Evolutionary conservation across 92 coral and sea anemone genomes (phyloP), one percentile per base, ranked within the genome.

Genomic region (Anthopleura xanthogrammica): DNA sequence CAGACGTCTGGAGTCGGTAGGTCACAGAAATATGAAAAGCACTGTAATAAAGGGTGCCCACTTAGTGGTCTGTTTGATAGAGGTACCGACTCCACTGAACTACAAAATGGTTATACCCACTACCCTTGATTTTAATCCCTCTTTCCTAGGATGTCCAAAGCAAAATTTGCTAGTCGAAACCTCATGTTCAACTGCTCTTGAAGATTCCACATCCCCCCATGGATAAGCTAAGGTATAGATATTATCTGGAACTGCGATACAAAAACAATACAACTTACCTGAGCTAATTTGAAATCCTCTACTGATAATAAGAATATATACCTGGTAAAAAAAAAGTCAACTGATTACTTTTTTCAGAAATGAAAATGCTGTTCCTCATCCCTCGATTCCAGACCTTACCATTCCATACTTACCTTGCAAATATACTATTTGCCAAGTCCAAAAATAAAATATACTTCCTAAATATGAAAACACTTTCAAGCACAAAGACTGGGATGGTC

Each of bases 371-470:
- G 0, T 11, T 54, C 0, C 17, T 54, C 58, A 11, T 54, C 14
- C 17, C 7, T 46, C 9, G 3, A 46, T 46, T 9, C 50, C 5
- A 46, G 50, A 46, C 50, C 5, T 6, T 46, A 58, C 19, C 65
- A 13, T 58, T 13, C 29, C 7, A 62, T 16, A 66, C 91, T 60
- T 89, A 89, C 96, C 82, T 77, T 80, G 97, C 88, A 83, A 87
- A 80, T 19, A 91, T 48, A 77, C 98, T 90, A 75, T 90, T 84
- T 41, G 90, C 79, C 54, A 96, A 85, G 85, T 96, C 98, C 54
- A 96, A 73, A 46, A 96, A 78, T 76, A 95, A 90, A 24, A 87
- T 87, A 76, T 96, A 96, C 71, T 96, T 92, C 65, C 99, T 94
- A 88, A 93, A 75, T 22, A 94, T 43, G 62, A 77, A 81, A 20